Conservation (phyloP, 2,797 vertebrate genomes). For the Vireo griseus region DNA sequence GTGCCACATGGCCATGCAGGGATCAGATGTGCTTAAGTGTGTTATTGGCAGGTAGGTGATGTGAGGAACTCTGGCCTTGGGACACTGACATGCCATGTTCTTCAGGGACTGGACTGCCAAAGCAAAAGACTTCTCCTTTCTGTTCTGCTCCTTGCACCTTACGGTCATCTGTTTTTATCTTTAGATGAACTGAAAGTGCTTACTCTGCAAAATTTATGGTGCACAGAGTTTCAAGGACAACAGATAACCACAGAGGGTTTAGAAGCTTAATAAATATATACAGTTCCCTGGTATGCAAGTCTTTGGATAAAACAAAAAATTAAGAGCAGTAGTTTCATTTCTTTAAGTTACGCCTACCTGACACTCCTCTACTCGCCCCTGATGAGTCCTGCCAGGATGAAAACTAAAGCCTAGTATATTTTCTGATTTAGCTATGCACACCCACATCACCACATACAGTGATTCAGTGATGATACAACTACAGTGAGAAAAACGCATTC, state of each 20-base stretch:
- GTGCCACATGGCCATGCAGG: neutral
- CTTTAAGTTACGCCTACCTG: neutral
- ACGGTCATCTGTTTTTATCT: neutral
- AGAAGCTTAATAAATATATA: neutral
- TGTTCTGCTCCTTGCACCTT: neutral
- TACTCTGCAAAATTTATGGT: neutral
- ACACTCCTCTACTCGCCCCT: neutral
- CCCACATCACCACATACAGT: neutral
- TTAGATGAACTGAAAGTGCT: neutral
- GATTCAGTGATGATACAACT: neutral
- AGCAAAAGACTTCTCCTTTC: neutral
- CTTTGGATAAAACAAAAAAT: neutral
- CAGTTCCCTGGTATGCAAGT: neutral
- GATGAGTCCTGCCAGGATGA: neutral
- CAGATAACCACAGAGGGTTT: neutral
- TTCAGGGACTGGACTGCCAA: neutral
- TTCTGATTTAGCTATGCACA: neutral
- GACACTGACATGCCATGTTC: neutral
- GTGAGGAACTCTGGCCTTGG: neutral
- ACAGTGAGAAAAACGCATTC: neutral
- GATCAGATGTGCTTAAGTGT: fast-evolving
- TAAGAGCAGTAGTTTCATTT: neutral
- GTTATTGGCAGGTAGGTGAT: neutral
- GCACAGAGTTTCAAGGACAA: neutral
- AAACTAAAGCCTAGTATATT: neutral